A percentile compares a stretch with the other conserved stretches of the same genome.
These are phyloP conservation scores for Drosophila multiciliata DNA, from an alignment of 2,888 invertebrate genomes.

Conservation along the genomic window DNA sequence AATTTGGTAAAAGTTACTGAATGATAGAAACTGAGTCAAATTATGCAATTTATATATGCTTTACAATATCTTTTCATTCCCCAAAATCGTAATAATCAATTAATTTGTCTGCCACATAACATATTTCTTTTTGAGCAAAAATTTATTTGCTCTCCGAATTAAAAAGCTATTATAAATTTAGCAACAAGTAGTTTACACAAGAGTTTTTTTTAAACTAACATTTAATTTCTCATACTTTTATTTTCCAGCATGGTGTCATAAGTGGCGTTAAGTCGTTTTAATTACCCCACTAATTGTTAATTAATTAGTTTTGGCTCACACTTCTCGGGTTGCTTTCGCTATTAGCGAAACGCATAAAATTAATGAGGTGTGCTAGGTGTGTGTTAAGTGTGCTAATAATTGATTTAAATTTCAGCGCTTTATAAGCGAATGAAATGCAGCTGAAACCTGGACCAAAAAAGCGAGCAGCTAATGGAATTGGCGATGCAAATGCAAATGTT, in stretches of 20 bases:
- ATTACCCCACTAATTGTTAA: conserved; percentile 47
- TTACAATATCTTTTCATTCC: not conserved
- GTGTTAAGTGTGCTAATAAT: conserved; percentile 33
- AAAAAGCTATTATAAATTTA: no score
- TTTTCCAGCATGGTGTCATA: not conserved
- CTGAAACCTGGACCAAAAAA: not conserved
- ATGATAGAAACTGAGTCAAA: not conserved
- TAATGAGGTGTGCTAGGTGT: conserved; percentile 52
- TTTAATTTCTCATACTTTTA: no score
- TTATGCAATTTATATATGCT: not conserved
- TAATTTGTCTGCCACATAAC: no score
- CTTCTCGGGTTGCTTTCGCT: conserved; percentile 1
- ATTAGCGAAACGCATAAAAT: conserved; percentile 19
- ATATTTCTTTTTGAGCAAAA: no score
- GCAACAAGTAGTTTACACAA: not conserved
- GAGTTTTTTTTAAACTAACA: not conserved
- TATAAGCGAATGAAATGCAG: conserved; percentile 4
- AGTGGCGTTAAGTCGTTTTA: conserved; percentile 23
- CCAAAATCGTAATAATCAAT: not conserved
- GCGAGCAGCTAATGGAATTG: conserved; percentile 20
- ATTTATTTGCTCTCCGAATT: no score
- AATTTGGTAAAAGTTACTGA: not conserved
- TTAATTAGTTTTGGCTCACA: conserved; percentile 41
- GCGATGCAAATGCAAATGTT: conserved; percentile 27
- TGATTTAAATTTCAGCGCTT: conserved; percentile 33